Conservation (phyloP, 2,888 invertebrate genomes). For the Parnassius apollo region DNA sequence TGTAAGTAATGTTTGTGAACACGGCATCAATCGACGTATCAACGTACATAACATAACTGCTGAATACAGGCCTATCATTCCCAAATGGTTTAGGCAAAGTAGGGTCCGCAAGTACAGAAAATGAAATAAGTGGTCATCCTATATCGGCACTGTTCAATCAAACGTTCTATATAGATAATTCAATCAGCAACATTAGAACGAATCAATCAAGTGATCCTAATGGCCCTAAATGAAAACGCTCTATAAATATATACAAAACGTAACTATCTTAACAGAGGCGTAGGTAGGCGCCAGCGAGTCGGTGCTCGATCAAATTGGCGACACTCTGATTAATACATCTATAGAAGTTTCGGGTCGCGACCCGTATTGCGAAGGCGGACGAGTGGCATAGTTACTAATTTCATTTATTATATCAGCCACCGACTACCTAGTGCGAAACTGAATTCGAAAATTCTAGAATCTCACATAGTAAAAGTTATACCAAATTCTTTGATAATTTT, state of each 20-base stretch:
- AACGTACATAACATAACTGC: no score
- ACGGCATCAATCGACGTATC: no score
- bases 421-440: conserved; percentile 10
- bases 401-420: conserved; percentile 21
- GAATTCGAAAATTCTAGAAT: conserved; percentile 9
- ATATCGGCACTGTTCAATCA: not conserved
- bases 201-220: conserved; percentile 19
- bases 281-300: conserved; percentile 33
- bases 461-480: conserved; percentile 3
- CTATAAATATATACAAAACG: not conserved
- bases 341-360: conserved; percentile 27
- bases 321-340: conserved; percentile 34
- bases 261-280: conserved; percentile 20
- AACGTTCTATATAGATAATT: conserved; percentile 9
- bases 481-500: no score
- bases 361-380: conserved; percentile 20
- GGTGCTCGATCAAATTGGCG: conserved; percentile 35
- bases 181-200: conserved; percentile 18
- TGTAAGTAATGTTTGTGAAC: no score
- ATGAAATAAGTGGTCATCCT: not conserved
- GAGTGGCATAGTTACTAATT: conserved; percentile 25
- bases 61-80: no score
- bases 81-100: no score
- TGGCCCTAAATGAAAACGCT: conserved; percentile 11
- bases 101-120: no score